A percentile compares a stretch with the other conserved stretches of the same genome.
Conservation (phyloP, 1,140 invertebrate genomes). For the Hypothenemus hampei region DNA sequence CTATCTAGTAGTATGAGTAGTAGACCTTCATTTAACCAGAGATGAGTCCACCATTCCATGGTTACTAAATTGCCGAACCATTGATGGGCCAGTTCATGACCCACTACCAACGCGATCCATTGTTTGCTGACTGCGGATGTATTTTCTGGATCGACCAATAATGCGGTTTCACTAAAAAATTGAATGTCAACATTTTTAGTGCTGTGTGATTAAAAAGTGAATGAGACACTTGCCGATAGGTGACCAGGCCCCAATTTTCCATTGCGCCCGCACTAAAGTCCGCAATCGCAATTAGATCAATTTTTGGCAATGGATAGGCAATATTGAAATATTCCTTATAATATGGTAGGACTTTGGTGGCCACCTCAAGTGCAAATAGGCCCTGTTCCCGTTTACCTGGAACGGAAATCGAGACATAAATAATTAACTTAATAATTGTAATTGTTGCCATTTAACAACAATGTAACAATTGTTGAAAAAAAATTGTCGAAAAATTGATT, state of each 20-base stretch:
- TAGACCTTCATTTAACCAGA: slow-evolving; percentile 82
- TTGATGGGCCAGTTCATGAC: slow-evolving; percentile 84
- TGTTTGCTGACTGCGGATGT: slow-evolving; percentile 79
- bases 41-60: slow-evolving; percentile 84
- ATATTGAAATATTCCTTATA: slow-evolving; percentile 95
- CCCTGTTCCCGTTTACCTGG: slow-evolving; percentile 76
- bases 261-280: slow-evolving; percentile 91
- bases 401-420: no score
- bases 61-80: slow-evolving; percentile 90
- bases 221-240: slow-evolving; percentile 53
- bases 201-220: no score
- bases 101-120: slow-evolving; percentile 81
- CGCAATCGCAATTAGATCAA: slow-evolving; percentile 91
- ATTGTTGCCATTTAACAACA: no score
- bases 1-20: no score
- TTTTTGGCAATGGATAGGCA: slow-evolving; percentile 92
- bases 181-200: no score
- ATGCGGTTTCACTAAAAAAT: slow-evolving; percentile 67
- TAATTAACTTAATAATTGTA: no score
- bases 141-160: slow-evolving; percentile 78
- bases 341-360: slow-evolving; percentile 80
- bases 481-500: no score
- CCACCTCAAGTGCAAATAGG: slow-evolving; percentile 82
- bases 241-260: slow-evolving; percentile 94
- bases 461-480: no score